Evolutionary conservation across 2,797 vertebrate genomes (phyloP).

Genomic region (Acanthornis magna): DNA sequence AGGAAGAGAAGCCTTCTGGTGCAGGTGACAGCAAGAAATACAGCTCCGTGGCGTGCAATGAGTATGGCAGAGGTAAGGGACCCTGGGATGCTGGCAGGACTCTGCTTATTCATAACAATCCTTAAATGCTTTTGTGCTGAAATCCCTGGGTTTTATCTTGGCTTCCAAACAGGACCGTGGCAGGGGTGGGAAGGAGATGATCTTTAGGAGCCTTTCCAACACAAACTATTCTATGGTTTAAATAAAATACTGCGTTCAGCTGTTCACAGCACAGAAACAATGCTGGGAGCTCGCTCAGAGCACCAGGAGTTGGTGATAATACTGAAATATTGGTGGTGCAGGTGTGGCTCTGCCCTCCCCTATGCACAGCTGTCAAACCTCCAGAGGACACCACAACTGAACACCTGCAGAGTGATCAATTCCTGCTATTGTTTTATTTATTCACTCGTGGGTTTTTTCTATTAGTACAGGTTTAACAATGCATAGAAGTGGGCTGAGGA

Average conservation of each 20-base stretch:
- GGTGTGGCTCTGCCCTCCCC: not conserved
- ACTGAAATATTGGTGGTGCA: not conserved
- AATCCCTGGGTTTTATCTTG: not conserved
- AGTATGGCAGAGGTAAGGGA: conserved; percentile 68
- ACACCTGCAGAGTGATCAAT: not conserved
- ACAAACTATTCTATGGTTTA: not conserved
- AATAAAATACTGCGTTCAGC: not conserved
- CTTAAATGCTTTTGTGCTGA: not conserved
- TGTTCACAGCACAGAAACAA: not conserved
- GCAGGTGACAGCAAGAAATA: conserved; percentile 43
- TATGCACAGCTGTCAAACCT: not conserved
- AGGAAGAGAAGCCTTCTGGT: conserved; percentile 25
- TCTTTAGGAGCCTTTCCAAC: not conserved
- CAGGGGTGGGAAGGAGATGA: not conserved
- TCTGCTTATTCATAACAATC: not conserved
- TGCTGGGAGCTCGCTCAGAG: not conserved
- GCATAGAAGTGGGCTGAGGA: not conserved
- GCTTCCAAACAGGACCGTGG: not conserved
- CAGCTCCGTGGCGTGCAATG: not conserved
- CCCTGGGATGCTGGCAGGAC: not conserved
- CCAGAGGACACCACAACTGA: not conserved
- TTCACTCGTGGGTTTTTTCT: not conserved
- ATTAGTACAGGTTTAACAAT: not conserved
- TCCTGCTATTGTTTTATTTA: not conserved
- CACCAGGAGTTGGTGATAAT: not conserved